Base-by-base conservation (phyloP, 2,888 invertebrate species). In the Temnothorax ravouxi region DNA sequence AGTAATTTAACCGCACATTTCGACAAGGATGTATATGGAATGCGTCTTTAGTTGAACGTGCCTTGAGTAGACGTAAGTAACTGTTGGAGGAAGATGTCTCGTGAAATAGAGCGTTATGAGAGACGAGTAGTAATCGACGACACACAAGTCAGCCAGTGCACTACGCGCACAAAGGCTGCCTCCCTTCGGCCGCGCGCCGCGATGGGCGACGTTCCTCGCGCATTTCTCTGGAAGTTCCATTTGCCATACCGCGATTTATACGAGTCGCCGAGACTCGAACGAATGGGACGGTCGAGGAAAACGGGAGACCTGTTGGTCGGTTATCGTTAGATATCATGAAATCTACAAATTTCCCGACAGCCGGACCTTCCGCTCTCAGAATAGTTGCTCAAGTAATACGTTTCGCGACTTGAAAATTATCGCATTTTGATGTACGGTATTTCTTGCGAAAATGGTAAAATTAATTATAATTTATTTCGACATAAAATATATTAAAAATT, bases 231-330 rank as follows among this genome's bases (percentile, higher is more conserved):
- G 66, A 56, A 81, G 52, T 75, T 56, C 75, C 56, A 67, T 61
- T 81, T 83, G 77, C 80, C 72, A 75, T 44, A 50, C 25, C 81
- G 34, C 44, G 74, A 74, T 82, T 84, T 84, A 84, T 84, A 82
- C 15, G 75, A 81, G 41, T 75, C 54, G 25, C 47, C 61, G 44
- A 34, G 25, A 44, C 66, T 67, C 67, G 11, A 44, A 74, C 66
- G 13, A 64, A 34, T 21, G 18, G 34, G 38, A 50, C 11, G 38
- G 52, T 47, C 54, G 50, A 13, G 67, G 67, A 69, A 84, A 84
- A 84, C 75, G 81, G 71, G 75, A 75, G 52, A 84, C 84, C 81
- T 84, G 84, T 84, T 84, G 84, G 72, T 64, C 54, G 62, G 50
- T 21, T 38, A 80, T 47, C 47, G 59, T 74, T 56, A 56, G 59